A percentile compares a stretch with the other conserved stretches of the same genome.
Evolutionary conservation across 2,113 vertebrate species (phyloP).

Genomic region (Asarcornis scutulata): DNA sequence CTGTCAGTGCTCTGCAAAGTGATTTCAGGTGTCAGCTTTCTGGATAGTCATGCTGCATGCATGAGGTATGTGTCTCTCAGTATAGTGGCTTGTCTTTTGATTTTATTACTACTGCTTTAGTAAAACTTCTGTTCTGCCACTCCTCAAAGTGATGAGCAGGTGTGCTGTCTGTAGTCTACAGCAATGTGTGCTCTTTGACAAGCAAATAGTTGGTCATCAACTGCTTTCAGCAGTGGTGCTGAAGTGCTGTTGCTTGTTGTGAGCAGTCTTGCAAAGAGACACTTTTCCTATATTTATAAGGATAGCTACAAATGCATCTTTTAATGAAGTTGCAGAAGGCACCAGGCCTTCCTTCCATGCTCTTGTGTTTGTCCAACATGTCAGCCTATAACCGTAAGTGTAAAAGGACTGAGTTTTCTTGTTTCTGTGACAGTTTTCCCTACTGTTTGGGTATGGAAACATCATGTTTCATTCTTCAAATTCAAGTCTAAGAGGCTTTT

Average conservation of each 20-base stretch:
- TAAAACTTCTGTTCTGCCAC: not conserved
- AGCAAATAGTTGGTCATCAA: not conserved
- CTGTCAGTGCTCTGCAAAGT: rapidly evolving
- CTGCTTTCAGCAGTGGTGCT: not conserved
- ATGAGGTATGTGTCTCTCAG: not conserved
- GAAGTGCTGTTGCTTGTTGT: not conserved
- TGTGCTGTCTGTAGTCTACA: not conserved
- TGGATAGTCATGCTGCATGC: not conserved
- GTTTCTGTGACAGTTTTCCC: not conserved
- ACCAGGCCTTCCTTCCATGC: not conserved
- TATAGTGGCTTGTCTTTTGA: not conserved
- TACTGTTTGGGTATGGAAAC: not conserved
- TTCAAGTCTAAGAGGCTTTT: not conserved
- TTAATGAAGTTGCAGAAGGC: slow-evolving; percentile 5
- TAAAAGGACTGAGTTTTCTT: not conserved
- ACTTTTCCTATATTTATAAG: not conserved
- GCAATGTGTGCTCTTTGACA: not conserved
- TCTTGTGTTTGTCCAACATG: not conserved
- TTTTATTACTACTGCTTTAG: too few species aligned
- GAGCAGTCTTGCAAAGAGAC: not conserved
- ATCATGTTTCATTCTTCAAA: not conserved
- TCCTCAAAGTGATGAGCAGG: not conserved
- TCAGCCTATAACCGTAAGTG: not conserved
- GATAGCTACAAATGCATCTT: not conserved
- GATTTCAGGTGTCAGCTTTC: not conserved